Conservation (phyloP, 1,140 invertebrate species). For the Calliphora vicina region DNA sequence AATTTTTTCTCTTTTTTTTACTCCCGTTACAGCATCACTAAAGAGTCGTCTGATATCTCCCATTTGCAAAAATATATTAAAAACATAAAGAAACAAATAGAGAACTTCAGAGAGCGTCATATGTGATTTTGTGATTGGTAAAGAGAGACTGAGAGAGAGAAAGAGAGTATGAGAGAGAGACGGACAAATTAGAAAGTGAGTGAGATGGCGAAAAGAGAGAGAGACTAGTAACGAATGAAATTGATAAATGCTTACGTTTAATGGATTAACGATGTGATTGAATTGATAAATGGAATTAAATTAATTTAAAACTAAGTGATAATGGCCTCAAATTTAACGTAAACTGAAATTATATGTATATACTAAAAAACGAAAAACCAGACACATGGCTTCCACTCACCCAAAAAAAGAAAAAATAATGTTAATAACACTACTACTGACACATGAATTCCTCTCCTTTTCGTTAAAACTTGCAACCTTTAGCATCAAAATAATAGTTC, state of each 20-base stretch:
- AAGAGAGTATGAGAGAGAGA: neutral
- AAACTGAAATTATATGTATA: neutral
- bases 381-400: too few relatives aligned
- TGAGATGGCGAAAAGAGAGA: neutral
- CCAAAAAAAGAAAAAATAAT: too few relatives aligned
- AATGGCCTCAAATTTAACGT: slow-evolving; percentile 29
- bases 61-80: neutral
- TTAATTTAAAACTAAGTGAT: neutral
- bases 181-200: neutral
- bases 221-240: neutral
- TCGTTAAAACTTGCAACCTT: neutral
- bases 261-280: neutral
- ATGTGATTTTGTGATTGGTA: slow-evolving; percentile 10
- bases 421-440: neutral
- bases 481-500: neutral
- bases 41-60: neutral
- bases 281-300: neutral
- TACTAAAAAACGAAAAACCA: neutral
- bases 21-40: slow-evolving; percentile 21
- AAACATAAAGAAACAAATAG: neutral
- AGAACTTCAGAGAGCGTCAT: slow-evolving; percentile 10
- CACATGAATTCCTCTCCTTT: neutral
- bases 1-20: slow-evolving; percentile 25
- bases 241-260: neutral
- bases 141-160: slow-evolving; percentile 4